Evolutionary conservation across 2,113 vertebrate species (phyloP).

Genomic region (Morphnarchus princeps): DNA sequence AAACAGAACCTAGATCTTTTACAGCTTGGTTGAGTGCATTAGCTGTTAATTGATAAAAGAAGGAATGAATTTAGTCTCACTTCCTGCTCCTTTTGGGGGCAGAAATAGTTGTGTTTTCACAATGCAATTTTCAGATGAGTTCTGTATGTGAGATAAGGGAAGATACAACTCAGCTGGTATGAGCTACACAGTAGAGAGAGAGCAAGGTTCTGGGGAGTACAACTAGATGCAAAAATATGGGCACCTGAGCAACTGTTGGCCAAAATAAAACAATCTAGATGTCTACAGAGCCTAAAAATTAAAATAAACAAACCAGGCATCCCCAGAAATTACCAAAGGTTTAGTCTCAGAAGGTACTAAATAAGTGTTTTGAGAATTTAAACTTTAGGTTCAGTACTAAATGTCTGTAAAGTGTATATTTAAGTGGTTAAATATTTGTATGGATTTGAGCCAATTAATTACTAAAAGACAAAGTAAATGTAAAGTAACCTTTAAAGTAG

Average conservation of each 20-base stretch:
- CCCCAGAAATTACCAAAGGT: background rate
- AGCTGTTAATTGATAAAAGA: background rate
- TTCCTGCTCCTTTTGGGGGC: background rate
- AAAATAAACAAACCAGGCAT: background rate
- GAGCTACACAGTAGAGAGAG: background rate
- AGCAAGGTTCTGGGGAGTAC: background rate
- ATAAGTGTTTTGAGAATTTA: background rate
- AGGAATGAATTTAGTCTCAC: background rate
- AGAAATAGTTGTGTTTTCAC: background rate
- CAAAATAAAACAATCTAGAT: background rate
- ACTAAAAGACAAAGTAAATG: background rate
- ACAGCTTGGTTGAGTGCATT: background rate
- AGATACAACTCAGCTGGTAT: background rate
- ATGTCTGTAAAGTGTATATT: background rate
- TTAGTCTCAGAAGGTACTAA: background rate
- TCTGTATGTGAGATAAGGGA: background rate
- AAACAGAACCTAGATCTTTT: background rate
- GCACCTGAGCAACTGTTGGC: background rate
- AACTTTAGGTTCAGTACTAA: background rate
- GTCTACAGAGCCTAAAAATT: background rate
- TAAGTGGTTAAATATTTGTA: background rate
- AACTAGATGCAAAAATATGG: background rate
- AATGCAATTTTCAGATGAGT: background rate
- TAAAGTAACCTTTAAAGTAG: background rate
- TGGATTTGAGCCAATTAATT: background rate